Conservation (phyloP, 2,797 vertebrate species). For the Acanthis flammea region DNA sequence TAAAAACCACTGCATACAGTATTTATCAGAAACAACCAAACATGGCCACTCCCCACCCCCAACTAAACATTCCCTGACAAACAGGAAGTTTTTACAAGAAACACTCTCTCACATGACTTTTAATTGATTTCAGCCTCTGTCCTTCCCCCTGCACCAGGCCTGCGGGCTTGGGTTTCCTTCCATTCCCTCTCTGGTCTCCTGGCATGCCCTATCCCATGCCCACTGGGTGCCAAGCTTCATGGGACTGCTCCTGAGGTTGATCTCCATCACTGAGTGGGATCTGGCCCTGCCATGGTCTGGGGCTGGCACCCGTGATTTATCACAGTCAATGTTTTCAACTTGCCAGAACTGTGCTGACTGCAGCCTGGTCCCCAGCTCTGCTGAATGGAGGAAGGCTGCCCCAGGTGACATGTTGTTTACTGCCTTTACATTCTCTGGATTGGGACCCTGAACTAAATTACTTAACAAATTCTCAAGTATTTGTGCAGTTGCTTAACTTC, state of each 20-base stretch:
- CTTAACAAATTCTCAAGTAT: background rate
- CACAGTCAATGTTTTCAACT: background rate
- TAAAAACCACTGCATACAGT: background rate
- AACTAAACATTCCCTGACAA: background rate
- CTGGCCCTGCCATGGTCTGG: accelerated
- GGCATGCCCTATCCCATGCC: accelerated
- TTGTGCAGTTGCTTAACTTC: background rate
- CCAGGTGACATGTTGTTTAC: background rate
- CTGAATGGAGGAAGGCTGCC: background rate
- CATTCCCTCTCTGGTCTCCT: background rate
- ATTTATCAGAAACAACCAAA: background rate
- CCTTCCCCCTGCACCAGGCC: background rate
- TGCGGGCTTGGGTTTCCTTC: background rate
- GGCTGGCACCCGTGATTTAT: background rate
- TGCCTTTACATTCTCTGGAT: background rate
- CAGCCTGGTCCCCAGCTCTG: background rate
- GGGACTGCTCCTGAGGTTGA: accelerated
- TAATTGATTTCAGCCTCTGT: background rate
- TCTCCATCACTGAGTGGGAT: background rate
- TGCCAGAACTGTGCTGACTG: background rate
- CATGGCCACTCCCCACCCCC: background rate
- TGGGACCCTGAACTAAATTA: background rate
- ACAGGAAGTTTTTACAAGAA: conserved; percentile 25
- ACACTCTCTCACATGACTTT: background rate
- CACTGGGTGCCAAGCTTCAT: background rate